Evolutionary conservation across 1,140 invertebrate genomes (phyloP), one percentile per base, ranked within the genome.

Genomic region (Hormaphis cornu): DNA sequence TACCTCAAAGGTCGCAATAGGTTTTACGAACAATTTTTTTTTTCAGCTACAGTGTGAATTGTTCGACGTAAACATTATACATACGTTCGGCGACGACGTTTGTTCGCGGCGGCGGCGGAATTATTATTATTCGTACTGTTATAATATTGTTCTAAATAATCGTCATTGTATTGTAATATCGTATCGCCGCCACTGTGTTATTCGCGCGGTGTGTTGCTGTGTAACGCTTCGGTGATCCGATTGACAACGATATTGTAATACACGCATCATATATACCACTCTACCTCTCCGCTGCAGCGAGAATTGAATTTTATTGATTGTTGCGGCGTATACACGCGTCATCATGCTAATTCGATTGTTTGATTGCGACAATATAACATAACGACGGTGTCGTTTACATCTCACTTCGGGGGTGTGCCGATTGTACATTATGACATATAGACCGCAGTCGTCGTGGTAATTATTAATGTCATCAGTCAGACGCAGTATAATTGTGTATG

Each of bases 271-370:
- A 48, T 48, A 66, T 48, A 28, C 61, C 50, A n/a, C 61, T 10
- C 28, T 24, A 28, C 18, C 26, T 48, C 44, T n/a, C 30, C 28
- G 18, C 20, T 46, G 58, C 44, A 63, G 58, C 44, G 58, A 8
- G 35, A 20, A 63, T n/a, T n/a, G n/a, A n/a, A n/a, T n/a, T 63
- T 63, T 63, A 63, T 63, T 30, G 42, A 63, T 46, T 58, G 35
- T 58, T 24, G n/a, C n/a, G n/a, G n/a, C n/a, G n/a, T n/a, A n/a
- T n/a, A 37, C 20, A n/a, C 40, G 18, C 10, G 53, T 16, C 26
- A n/a, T 28, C 58, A 46, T 63, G 58, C 58, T 63, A 63, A 63
- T 63, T 63, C 58, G 58, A 63, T 63, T 63, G 42, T 59, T 44
- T 46, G 58, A 44, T 42, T 30, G 28, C 42, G 20, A 42, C 46